phyloP scores from a whole-genome alignment of 2,888 invertebrate genomes.

The Limnephilus marmoratus region DNA sequence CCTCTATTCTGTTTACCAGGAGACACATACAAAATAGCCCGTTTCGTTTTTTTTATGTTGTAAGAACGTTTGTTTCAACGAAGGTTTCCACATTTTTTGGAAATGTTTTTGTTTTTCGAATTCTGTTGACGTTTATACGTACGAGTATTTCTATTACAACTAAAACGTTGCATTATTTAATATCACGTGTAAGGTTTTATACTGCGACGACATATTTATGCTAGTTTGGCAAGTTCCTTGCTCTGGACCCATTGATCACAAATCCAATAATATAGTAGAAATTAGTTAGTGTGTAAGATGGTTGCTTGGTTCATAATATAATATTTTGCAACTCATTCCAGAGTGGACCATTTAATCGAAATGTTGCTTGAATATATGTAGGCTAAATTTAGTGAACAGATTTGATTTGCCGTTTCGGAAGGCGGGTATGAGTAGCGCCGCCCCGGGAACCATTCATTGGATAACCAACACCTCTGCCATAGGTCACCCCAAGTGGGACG shows the following conservation, averaged over 20 bases:
- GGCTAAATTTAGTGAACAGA: too few relatives aligned
- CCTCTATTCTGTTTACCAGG: not conserved
- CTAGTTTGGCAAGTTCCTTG: not conserved
- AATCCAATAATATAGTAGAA: not conserved
- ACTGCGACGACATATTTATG: not conserved
- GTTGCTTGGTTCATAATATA: too few relatives aligned
- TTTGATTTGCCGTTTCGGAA: too few relatives aligned
- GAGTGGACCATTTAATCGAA: not conserved
- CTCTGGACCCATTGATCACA: not conserved
- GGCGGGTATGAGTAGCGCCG: too few relatives aligned
- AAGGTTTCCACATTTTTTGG: not conserved
- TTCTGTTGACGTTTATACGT: not conserved
- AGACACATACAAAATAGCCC: not conserved
- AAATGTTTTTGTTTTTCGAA: not conserved
- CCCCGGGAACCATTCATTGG: too few relatives aligned
- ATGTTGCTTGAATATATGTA: not conserved
- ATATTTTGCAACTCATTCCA: too few relatives aligned
- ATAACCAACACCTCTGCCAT: too few relatives aligned
- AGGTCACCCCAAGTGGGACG: too few relatives aligned
- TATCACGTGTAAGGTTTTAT: not conserved
- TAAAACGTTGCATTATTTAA: not conserved
- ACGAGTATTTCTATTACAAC: not conserved
- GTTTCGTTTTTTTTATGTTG: not conserved
- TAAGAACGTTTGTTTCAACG: not conserved
- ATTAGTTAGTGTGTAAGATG: not conserved